A percentile compares a stretch with the other conserved stretches of the same genome.
Conservation (phyloP, 2,888 invertebrate species). For the Drosophila siamana region DNA sequence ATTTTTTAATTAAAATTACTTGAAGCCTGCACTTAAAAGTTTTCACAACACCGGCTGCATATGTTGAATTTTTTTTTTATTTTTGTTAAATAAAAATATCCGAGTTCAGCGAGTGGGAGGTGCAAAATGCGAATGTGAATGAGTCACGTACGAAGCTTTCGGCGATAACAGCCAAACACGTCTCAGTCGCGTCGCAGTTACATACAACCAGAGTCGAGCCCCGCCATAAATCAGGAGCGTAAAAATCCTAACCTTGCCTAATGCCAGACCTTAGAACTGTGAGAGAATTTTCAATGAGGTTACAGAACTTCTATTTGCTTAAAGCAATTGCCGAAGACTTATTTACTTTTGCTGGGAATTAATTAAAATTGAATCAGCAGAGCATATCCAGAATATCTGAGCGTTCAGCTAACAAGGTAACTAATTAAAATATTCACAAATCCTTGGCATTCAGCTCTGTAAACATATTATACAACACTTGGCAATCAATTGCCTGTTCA, state of each 20-base stretch:
- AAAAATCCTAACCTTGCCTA: constrained; percentile 7
- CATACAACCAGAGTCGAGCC: constrained; percentile 5
- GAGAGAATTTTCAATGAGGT: constrained; percentile 13
- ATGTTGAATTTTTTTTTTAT: not conserved
- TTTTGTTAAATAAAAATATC: too few species aligned
- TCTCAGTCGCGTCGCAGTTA: constrained; percentile 2
- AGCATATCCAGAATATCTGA: not conserved
- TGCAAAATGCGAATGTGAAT: constrained; percentile 1
- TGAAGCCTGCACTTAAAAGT: constrained; percentile 1
- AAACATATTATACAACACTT: constrained; percentile 17
- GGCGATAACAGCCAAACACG: constrained; percentile 19
- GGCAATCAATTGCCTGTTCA: constrained; percentile 8
- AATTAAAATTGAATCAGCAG: not conserved
- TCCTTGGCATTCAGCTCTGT: not conserved
- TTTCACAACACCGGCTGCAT: not conserved
- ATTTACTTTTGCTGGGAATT: not conserved
- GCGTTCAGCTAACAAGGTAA: not conserved
- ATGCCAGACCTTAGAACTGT: not conserved
- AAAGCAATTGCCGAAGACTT: not conserved
- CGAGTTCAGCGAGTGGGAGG: not conserved
- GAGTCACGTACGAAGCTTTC: constrained; percentile 26
- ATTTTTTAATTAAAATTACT: constrained; percentile 5
- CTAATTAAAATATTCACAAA: not conserved
- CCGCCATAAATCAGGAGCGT: constrained; percentile 35
- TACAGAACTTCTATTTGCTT: not conserved